Evolutionary conservation across 1,140 invertebrate genomes (phyloP), one percentile per base, ranked within the genome.

Genomic region (Eueides isabella): DNA sequence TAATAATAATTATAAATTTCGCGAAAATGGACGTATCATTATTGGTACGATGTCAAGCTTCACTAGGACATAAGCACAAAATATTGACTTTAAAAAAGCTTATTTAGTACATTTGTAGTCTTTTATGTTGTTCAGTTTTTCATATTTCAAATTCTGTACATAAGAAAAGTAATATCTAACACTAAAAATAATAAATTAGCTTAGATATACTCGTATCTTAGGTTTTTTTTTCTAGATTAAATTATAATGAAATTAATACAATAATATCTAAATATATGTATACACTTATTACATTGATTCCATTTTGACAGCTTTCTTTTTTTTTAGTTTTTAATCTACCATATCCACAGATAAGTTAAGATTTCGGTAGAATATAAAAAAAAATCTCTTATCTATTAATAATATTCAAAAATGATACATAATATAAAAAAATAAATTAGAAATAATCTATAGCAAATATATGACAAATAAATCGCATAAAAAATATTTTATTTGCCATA

Each of bases 1-100:
- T 4, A 23, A 72, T 72, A 66, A 66, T 75, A 63, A 63, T 63
- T 30, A 71, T 71, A 71, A 71, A 55, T 71, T 71, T 75, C 38
- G 74, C 74, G 71, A 78, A 78, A 78, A 78, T 78, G 76, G 76
- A 78, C 76, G 76, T 78, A 65, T 61, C 9, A 65, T 72, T 69
- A 62, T 78, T 78, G 76, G 76, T 78, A 72, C 76, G 71, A 61
- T 77, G 67, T 69, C 30, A 70, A 75, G 73, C 73, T 74, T 61
- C 19, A 67, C 26, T 35, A 73, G 23, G 31, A 69, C 19, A 23
- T 38, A 64, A 71, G 61, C 61, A 65, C 19, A 71, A 65, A 71
- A 65, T 55, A 71, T 65, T n/a, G 33, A 28, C 61, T 38, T 71
- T 55, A 55, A 65, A 70, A 71, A 71, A 71, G 70, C 70, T 67